These are phyloP conservation scores for Myxocyprinus asiaticus DNA, from an alignment of 2,113 vertebrate species.

Conservation along the genomic window DNA sequence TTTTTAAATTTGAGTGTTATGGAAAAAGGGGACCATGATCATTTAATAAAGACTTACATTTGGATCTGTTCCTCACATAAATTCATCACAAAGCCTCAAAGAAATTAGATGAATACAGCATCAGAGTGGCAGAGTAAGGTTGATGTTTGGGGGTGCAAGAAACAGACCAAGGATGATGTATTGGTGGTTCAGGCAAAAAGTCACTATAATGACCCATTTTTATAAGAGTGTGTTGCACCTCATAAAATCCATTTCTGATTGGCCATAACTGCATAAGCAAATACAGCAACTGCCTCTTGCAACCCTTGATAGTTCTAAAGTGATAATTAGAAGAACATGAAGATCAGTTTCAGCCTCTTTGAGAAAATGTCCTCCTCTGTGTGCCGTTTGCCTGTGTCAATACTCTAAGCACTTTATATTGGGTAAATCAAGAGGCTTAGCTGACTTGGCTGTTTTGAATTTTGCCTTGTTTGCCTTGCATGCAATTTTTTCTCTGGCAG, in stretches of 20 bases:
- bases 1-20: too few species aligned
- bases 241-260: slow-evolving; percentile 9
- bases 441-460: slow-evolving; percentile 52
- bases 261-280: slow-evolving; percentile 40
- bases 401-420: slow-evolving; percentile 55
- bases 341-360: slow-evolving; percentile 63
- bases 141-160: too few species aligned
- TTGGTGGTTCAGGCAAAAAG: too few species aligned
- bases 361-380: slow-evolving; percentile 62
- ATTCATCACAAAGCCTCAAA: too few species aligned
- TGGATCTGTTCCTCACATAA: too few species aligned
- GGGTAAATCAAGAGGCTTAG: slow-evolving; percentile 55
- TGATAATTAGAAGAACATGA: slow-evolving; percentile 52
- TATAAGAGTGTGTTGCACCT: too few species aligned
- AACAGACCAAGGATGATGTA: too few species aligned
- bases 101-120: too few species aligned
- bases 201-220: too few species aligned
- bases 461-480: slow-evolving; percentile 21
- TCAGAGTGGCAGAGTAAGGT: too few species aligned
- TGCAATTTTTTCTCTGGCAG: not conserved
- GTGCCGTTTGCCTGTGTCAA: slow-evolving; percentile 57
- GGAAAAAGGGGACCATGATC: too few species aligned
- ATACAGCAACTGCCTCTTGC: slow-evolving; percentile 40
- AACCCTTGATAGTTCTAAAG: slow-evolving; percentile 38
- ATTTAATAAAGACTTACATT: too few species aligned